phyloP scores from a whole-genome alignment of 1,140 invertebrate genomes.

The Lineus longissimus region DNA sequence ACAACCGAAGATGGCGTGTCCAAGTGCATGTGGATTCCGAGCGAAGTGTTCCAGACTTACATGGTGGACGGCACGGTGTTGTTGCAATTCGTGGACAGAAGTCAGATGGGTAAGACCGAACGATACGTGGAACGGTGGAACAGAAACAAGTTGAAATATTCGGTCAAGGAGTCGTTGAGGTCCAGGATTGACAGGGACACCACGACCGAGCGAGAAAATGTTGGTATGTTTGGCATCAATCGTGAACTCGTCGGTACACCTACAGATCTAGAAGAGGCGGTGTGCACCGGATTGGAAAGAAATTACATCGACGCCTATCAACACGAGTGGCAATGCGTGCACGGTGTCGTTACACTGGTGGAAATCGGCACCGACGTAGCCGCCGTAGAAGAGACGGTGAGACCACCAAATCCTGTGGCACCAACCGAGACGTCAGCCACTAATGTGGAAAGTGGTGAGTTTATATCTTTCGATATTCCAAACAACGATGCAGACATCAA shows the following conservation, averaged over 20 bases:
- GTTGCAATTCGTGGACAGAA: constrained; percentile 2
- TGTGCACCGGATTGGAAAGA: background rate
- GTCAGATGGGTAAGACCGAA: background rate
- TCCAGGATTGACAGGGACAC: background rate
- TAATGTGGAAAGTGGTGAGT: background rate
- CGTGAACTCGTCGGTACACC: background rate
- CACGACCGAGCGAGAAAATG: background rate
- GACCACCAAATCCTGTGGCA: background rate
- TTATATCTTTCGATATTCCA: background rate
- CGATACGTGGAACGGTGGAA: background rate
- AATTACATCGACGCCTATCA: constrained; percentile 3
- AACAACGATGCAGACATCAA: background rate
- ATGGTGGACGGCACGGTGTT: background rate
- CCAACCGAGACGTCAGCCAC: background rate
- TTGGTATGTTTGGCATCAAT: background rate
- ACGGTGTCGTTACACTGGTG: background rate
- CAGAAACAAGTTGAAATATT: constrained; percentile 1
- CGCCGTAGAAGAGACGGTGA: background rate
- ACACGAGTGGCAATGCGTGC: background rate
- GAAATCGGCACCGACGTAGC: background rate
- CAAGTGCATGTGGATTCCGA: background rate
- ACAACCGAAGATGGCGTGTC: background rate
- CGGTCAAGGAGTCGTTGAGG: background rate
- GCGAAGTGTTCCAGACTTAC: background rate
- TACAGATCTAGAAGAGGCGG: background rate